Evolutionary conservation across 2,888 invertebrate species (phyloP).

Genomic region (Drosophila diplacantha): DNA sequence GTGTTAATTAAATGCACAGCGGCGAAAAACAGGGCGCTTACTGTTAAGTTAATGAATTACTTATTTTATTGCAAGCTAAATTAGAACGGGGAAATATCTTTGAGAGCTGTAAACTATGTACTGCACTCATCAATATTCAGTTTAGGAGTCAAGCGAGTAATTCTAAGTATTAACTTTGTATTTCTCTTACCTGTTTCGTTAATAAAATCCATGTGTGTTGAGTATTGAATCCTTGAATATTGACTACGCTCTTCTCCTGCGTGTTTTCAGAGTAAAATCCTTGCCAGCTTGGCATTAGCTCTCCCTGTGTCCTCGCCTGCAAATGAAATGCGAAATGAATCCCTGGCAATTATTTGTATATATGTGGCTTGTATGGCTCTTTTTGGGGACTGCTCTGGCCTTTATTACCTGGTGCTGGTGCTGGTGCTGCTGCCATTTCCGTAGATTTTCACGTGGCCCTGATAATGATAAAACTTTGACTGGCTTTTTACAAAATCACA

Average conservation of each 20-base stretch:
- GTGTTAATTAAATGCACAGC: slow-evolving; percentile 26
- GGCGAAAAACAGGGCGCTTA: neutral
- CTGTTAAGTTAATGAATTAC: neutral
- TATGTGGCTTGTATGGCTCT: neutral
- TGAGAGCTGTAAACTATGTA: neutral
- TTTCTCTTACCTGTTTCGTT: neutral
- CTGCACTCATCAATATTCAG: neutral
- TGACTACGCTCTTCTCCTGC: no score
- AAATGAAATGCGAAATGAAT: slow-evolving; percentile 30
- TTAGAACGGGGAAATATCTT: neutral
- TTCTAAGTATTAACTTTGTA: neutral
- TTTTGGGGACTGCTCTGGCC: slow-evolving; percentile 1
- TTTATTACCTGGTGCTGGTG: slow-evolving; percentile 5
- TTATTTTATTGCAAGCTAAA: neutral
- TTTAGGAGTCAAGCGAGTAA: neutral
- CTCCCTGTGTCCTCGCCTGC: neutral
- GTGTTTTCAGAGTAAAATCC: neutral
- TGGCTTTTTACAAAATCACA: slow-evolving; percentile 48
- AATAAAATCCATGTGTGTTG: no score
- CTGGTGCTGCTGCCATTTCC: slow-evolving; percentile 3
- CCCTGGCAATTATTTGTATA: slow-evolving; percentile 13
- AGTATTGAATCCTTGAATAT: no score
- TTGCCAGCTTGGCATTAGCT: no score
- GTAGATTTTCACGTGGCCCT: slow-evolving; percentile 41
- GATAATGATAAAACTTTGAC: slow-evolving; percentile 68